Base-by-base conservation (phyloP, 2,113 vertebrate species). In the Anolis carolinensis region DNA sequence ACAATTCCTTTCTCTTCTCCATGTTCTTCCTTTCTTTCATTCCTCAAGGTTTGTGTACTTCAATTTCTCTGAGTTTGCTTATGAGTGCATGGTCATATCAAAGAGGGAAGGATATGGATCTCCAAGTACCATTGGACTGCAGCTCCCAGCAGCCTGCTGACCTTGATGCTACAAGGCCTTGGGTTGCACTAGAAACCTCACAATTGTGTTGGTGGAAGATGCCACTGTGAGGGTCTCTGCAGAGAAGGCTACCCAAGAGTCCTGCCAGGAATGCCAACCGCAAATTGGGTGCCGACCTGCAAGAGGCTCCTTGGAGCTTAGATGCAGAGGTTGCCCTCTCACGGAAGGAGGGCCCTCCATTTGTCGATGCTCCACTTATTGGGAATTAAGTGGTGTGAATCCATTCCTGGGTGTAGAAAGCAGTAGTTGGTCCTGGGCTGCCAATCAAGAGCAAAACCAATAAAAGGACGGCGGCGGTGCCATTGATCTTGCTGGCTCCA, bases 301-400 rank as follows among this genome's bases (percentile, higher is more conserved):
- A 94, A 96, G 93, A 88, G 94, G 95, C 94, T 95, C 91, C 93
- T 94, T 91, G 86, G 93, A 62, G 92, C 94, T 96, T 96, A 94
- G 90, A 95, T 94, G 92, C 94, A 94, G 95, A 93, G 93, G 95
- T 89, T 93, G 93, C 93, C 92, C 93, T 59, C 92, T 88, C 93
- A 93, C 95, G 93, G 93, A 95, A 94, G 83, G 91, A 88, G 92
- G 90, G 95, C 96, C 95, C 93, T 92, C 94, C 95, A 95, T 93
- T 93, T 93, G 91, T 94, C 92, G 92, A 88, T 84, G 91, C 93
- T 96, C 95, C 92, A 87, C 93, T 96, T 94, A 90, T 88, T 90
- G 93, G 84, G 93, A 95, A 95, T 94, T 95, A 95, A 95, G 92
- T 94, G 95, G 94, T 94, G 94, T 94, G 95, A 96, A 95, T 94